These are phyloP conservation scores for Bombyx mori DNA, from an alignment of 1,140 invertebrate species.

Conservation along the genomic window ASM3026992v2 NC_085122.1:13521001-13521500, in stretches of 20 bases:
- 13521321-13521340: slow-evolving; percentile 62
- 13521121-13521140: too few species aligned
- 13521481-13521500: not conserved
- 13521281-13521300: slow-evolving; percentile 31
- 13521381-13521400: slow-evolving; percentile 22
- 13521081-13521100: too few species aligned
- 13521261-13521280: slow-evolving; percentile 65
- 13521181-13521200: too few species aligned
- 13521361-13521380: slow-evolving; percentile 41
- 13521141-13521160: too few species aligned
- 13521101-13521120: too few species aligned
- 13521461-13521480: not conserved
- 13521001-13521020: too few species aligned
- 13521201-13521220: slow-evolving; percentile 21
- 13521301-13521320: slow-evolving; percentile 52
- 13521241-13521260: slow-evolving; percentile 63
- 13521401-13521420: not conserved
- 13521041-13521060: too few species aligned
- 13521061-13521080: too few species aligned
- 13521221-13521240: slow-evolving; percentile 63
- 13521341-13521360: slow-evolving; percentile 68
- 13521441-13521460: not conserved
- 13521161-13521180: too few species aligned
- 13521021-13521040: too few species aligned
- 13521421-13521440: not conserved